A percentile compares a stretch with the other conserved stretches of the same genome.
phyloP scores from a whole-genome alignment of 2,113 vertebrate genomes.

The Atherinomorus stipes region DNA sequence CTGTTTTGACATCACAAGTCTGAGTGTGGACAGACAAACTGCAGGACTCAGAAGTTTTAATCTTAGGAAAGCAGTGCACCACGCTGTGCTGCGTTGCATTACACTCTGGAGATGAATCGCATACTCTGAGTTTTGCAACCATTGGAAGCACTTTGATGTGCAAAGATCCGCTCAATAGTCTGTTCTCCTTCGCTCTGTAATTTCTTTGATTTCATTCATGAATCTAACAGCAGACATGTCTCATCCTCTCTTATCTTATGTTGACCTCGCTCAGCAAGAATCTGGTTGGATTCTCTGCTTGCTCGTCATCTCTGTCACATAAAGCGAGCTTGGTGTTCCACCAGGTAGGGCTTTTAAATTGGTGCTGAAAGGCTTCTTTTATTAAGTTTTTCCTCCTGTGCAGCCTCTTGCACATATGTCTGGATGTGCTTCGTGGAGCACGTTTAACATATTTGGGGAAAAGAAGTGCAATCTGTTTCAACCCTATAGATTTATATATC shows the following conservation, averaged over 20 bases:
- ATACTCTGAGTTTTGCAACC: neutral
- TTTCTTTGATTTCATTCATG: neutral
- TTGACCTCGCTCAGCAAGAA: neutral
- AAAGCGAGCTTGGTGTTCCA: constrained; percentile 14
- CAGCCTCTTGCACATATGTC: too few species aligned
- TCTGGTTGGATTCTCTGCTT: neutral
- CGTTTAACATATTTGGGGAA: too few species aligned
- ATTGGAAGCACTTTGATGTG: neutral
- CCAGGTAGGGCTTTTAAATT: neutral
- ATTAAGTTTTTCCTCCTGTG: too few species aligned
- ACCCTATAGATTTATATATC: too few species aligned
- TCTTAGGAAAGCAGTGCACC: neutral
- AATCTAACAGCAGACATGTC: neutral
- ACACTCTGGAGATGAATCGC: constrained; percentile 1
- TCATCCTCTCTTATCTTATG: neutral
- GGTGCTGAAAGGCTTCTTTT: constrained; percentile 5
- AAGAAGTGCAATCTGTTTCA: too few species aligned
- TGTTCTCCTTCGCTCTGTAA: neutral
- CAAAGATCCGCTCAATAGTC: neutral
- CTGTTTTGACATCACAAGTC: constrained; percentile 41
- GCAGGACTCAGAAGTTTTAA: constrained; percentile 7
- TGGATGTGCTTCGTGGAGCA: too few species aligned
- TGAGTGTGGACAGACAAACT: constrained; percentile 31
- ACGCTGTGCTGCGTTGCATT: neutral
- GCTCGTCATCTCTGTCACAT: neutral